Evolutionary conservation across 2,113 vertebrate species (phyloP).

Genomic region (Erpornis zantholeuca): DNA sequence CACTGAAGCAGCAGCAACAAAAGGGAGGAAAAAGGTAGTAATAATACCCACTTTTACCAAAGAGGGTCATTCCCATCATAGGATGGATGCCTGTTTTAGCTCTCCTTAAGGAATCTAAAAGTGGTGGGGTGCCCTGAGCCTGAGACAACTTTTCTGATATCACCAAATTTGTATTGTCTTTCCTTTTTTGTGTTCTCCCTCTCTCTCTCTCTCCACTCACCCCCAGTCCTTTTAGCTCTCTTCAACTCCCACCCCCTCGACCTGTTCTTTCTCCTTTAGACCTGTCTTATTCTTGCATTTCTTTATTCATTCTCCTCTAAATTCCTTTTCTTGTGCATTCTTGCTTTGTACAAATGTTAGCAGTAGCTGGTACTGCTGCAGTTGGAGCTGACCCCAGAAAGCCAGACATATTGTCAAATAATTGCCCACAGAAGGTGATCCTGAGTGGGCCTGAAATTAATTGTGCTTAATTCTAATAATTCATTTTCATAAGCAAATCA

Average conservation of each 20-base stretch:
- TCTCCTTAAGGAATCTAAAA: not conserved
- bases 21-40: accelerated
- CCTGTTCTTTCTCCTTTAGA: not conserved
- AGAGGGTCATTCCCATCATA: not conserved
- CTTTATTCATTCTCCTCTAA: not conserved
- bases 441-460: not conserved
- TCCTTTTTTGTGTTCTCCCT: not conserved
- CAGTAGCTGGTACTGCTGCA: not conserved
- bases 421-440: not conserved
- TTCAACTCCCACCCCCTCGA: accelerated
- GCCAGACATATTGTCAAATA: not conserved
- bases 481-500: not conserved
- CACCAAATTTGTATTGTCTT: not conserved
- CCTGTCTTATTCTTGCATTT: not conserved
- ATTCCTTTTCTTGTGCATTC: not conserved
- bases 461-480: not conserved
- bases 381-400: not conserved
- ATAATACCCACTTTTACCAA: not conserved
- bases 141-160: not conserved
- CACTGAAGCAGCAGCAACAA: not conserved
- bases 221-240: not conserved
- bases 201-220: not conserved
- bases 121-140: not conserved
- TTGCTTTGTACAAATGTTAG: not conserved
- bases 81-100: not conserved